A percentile compares a stretch with the other conserved stretches of the same genome.
Evolutionary conservation across 2,888 invertebrate species (phyloP).

Genomic region (Quadroppia sp.): DNA sequence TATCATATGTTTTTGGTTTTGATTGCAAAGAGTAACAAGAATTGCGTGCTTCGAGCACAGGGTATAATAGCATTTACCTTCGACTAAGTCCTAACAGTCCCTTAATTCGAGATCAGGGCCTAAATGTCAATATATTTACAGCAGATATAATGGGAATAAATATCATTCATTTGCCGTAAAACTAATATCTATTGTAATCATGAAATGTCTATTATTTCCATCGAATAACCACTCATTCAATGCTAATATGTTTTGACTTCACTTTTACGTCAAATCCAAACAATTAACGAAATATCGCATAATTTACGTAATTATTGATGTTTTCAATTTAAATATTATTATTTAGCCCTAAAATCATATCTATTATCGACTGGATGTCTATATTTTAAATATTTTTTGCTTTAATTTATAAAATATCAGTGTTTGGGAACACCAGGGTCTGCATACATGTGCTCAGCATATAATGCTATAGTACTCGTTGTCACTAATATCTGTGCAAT

Average conservation of each 20-base stretch:
- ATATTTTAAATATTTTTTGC: too few relatives aligned
- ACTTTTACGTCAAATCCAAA: neutral
- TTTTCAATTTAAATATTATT: neutral
- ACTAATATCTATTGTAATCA: slow-evolving; percentile 13
- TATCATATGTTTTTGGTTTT: neutral
- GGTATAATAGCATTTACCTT: neutral
- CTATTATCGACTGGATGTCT: neutral
- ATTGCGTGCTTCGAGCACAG: slow-evolving; percentile 11
- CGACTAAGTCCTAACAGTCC: neutral
- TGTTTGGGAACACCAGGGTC: too few relatives aligned
- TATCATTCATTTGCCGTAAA: slow-evolving; percentile 11
- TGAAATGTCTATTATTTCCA: neutral
- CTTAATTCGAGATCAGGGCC: neutral
- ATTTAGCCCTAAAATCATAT: neutral
- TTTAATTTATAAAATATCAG: too few relatives aligned
- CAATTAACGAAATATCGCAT: neutral
- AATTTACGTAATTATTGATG: neutral
- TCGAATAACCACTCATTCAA: neutral
- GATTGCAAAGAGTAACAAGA: slow-evolving; percentile 13
- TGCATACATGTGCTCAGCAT: too few relatives aligned
- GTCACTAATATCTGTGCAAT: too few relatives aligned
- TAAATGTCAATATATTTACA: slow-evolving; percentile 19
- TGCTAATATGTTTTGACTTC: neutral
- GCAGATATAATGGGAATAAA: neutral
- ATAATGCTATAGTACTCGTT: too few relatives aligned